Evolutionary conservation across 2,888 invertebrate species (phyloP).

Genomic region (Pseudococcus viburni): DNA sequence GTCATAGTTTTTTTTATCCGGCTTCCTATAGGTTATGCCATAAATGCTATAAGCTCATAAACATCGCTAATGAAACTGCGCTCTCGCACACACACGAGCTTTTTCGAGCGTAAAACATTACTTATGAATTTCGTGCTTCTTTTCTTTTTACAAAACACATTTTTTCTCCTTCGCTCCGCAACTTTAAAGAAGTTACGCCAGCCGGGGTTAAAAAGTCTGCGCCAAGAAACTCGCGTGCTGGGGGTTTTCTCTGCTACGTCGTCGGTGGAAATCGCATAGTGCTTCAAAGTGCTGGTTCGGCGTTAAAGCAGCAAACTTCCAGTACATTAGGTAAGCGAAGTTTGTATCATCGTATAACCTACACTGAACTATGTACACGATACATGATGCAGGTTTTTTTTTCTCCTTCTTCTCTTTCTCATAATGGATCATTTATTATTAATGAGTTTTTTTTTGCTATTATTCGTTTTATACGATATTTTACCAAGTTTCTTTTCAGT

Average conservation of each 20-base stretch:
- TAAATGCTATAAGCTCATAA: slow-evolving; percentile 46
- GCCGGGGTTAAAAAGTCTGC: slow-evolving; percentile 51
- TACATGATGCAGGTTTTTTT: slow-evolving; percentile 47
- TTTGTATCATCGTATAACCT: slow-evolving; percentile 38
- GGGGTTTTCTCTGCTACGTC: not conserved
- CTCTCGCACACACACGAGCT: not conserved
- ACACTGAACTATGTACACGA: slow-evolving; percentile 40
- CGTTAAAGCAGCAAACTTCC: slow-evolving; percentile 64
- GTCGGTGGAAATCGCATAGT: slow-evolving; percentile 33
- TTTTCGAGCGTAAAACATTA: slow-evolving; percentile 59
- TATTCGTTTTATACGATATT: slow-evolving; percentile 43
- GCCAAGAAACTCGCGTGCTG: slow-evolving; percentile 37
- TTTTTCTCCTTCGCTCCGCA: slow-evolving; percentile 46
- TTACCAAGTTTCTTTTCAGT: slow-evolving; percentile 50
- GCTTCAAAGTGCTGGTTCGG: slow-evolving; percentile 64
- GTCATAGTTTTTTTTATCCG: slow-evolving; percentile 18
- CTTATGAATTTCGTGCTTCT: slow-evolving; percentile 57
- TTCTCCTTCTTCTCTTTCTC: not conserved
- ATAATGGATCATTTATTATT: slow-evolving; percentile 65
- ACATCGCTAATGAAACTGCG: slow-evolving; percentile 47
- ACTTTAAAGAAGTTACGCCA: slow-evolving; percentile 17
- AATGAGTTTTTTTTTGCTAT: slow-evolving; percentile 60
- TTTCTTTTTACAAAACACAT: slow-evolving; percentile 50
- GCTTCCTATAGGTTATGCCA: not conserved
- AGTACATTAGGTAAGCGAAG: slow-evolving; percentile 64